Percentiles rank a stretch among this genome's conserved stretches.
These are phyloP conservation scores for Platyrinchus mystaceus DNA, from an alignment of 2,797 vertebrate species.

Conservation along the genomic window DNA sequence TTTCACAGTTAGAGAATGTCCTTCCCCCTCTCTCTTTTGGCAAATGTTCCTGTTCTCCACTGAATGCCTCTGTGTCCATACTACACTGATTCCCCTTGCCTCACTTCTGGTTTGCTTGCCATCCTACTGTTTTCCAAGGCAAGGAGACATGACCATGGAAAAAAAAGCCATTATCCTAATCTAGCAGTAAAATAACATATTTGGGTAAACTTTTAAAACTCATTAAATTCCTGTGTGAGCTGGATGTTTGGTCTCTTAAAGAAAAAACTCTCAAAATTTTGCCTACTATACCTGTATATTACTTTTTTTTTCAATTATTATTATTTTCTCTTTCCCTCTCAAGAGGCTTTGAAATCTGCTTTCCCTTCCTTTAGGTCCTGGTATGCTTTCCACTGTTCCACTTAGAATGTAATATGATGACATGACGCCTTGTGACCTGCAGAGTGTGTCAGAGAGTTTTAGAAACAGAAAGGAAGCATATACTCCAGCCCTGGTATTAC, in stretches of 20 bases:
- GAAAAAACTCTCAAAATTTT: not conserved
- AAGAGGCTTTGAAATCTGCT: not conserved
- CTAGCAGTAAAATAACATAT: not conserved
- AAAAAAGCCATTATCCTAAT: not conserved
- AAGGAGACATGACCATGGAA: rapidly evolving
- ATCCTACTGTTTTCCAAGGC: not conserved
- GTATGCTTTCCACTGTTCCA: not conserved
- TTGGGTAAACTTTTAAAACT: not conserved
- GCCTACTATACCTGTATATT: not conserved
- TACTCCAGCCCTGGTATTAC: not conserved
- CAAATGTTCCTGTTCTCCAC: not conserved
- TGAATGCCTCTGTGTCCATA: not conserved
- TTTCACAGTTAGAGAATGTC: not conserved
- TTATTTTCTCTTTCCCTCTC: not conserved
- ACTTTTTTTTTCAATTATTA: not conserved
- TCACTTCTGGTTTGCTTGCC: rapidly evolving
- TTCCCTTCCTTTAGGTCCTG: not conserved
- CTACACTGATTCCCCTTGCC: rapidly evolving
- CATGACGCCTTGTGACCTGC: slow-evolving; percentile 43
- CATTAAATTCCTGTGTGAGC: not conserved
- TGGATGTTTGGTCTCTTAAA: not conserved
- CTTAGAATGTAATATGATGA: not conserved
- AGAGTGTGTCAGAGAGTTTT: slow-evolving; percentile 68
- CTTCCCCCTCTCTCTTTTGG: not conserved
- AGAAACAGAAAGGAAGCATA: not conserved